phyloP scores from a whole-genome alignment of 1,140 invertebrate species.

The Phymorhynchus buccinoides region DNA sequence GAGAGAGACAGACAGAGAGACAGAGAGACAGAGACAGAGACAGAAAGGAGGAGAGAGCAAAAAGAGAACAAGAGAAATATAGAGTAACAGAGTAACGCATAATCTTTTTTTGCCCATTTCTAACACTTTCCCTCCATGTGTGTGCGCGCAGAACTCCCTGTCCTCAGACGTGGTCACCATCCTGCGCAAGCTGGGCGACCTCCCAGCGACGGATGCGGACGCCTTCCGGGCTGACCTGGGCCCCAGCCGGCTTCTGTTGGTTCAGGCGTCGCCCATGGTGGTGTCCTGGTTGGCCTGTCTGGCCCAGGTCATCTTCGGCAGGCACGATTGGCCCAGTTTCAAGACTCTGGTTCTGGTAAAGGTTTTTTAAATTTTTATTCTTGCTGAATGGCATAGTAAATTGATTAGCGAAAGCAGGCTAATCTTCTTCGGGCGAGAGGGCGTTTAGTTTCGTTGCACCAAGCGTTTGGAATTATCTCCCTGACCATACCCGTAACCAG shows the following conservation, averaged over 20 bases:
- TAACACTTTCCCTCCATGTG: no score
- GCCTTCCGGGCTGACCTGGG: constrained; percentile 1
- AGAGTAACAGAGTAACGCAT: no score
- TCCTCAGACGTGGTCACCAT: not conserved
- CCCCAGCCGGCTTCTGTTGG: constrained; percentile 7
- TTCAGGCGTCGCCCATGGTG: constrained; percentile 30
- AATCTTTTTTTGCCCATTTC: no score
- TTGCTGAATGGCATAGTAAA: no score
- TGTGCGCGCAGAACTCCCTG: not conserved
- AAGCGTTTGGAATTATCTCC: no score
- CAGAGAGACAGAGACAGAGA: not conserved
- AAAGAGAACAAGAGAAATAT: not conserved
- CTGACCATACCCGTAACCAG: no score
- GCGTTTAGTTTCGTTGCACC: no score
- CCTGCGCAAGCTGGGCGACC: not conserved
- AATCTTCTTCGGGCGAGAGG: no score
- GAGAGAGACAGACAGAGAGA: not conserved
- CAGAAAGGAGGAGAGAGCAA: not conserved
- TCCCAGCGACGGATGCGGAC: not conserved
- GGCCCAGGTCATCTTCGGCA: constrained; percentile 39
- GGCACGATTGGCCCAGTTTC: constrained; percentile 41
- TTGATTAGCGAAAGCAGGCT: no score
- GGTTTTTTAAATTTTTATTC: no score
- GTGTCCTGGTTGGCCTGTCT: constrained; percentile 36
- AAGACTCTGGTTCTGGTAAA: constrained; percentile 31